Evolutionary conservation across 2,888 invertebrate species (phyloP).

Genomic region (Polyploca ridens): DNA sequence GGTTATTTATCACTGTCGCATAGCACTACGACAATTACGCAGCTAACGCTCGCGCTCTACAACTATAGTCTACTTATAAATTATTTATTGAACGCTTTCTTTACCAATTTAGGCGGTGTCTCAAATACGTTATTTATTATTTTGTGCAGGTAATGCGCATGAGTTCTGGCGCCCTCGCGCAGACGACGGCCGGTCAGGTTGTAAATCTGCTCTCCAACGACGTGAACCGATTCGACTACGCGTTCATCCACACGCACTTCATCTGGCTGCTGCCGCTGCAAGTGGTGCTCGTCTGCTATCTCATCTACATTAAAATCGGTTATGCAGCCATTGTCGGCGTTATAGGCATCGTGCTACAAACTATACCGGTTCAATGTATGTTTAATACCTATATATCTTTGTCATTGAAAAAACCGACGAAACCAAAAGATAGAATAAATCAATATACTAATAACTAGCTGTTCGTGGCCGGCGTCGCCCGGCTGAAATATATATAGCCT

Average conservation of each 20-base stretch:
- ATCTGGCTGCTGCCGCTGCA: conserved; percentile 94
- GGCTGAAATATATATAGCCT: no score
- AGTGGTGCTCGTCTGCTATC: conserved; percentile 87
- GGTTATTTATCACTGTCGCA: neutral
- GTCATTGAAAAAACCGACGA: neutral
- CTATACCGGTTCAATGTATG: conserved; percentile 93
- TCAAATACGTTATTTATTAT: conserved; percentile 11
- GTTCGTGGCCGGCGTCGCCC: no score
- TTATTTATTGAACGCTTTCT: neutral
- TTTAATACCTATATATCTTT: conserved; percentile 21
- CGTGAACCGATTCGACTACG: conserved; percentile 95
- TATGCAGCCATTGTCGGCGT: conserved; percentile 91
- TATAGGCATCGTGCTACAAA: conserved; percentile 89
- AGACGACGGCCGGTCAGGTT: conserved; percentile 95
- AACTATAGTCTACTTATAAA: neutral
- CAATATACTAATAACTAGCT: no score
- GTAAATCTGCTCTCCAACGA: conserved; percentile 97
- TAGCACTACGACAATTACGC: neutral
- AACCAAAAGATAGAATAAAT: no score
- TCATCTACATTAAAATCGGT: conserved; percentile 91
- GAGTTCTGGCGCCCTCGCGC: conserved; percentile 92
- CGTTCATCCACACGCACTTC: conserved; percentile 92
- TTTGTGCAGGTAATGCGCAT: conserved; percentile 83
- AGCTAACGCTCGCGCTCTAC: no score
- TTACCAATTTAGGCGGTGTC: neutral